A percentile compares a stretch with the other conserved stretches of the same genome.
Evolutionary conservation across 2,888 invertebrate genomes (phyloP).

Genomic region (Acleris sparsana): DNA sequence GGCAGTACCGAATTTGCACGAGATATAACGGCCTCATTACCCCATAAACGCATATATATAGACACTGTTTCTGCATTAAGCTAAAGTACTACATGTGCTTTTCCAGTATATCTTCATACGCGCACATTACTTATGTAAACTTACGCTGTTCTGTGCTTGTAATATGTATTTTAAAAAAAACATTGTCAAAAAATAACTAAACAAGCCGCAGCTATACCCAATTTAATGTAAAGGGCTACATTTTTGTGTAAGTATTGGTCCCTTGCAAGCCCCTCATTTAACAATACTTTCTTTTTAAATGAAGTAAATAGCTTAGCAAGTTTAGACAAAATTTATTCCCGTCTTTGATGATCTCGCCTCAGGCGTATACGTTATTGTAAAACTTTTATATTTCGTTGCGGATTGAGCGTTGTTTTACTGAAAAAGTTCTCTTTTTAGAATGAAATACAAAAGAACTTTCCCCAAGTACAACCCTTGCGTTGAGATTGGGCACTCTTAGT

Average conservation of each 20-base stretch:
- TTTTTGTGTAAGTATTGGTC: slow-evolving; percentile 35
- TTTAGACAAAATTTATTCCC: slow-evolving; percentile 65
- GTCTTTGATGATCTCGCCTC: slow-evolving; percentile 71
- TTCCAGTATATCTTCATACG: slow-evolving; percentile 38
- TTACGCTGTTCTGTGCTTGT: slow-evolving; percentile 1
- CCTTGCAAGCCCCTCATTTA: slow-evolving; percentile 49
- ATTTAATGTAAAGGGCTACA: slow-evolving; percentile 2
- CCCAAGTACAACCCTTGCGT: slow-evolving; percentile 72
- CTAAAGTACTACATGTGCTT: slow-evolving; percentile 57
- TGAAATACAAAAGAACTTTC: slow-evolving; percentile 79
- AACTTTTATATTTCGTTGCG: slow-evolving; percentile 81
- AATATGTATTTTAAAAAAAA: not conserved
- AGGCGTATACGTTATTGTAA: slow-evolving; percentile 79
- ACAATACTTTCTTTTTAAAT: slow-evolving; percentile 47
- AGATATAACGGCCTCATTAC: slow-evolving; percentile 73
- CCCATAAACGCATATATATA: slow-evolving; percentile 67
- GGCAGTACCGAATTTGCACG: slow-evolving; percentile 75
- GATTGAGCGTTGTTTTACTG: slow-evolving; percentile 79
- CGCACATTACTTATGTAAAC: slow-evolving; percentile 10
- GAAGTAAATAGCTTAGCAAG: slow-evolving; percentile 58
- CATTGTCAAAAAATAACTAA: not conserved
- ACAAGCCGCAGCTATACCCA: not conserved
- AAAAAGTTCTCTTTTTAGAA: slow-evolving; percentile 77
- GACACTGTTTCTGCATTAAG: slow-evolving; percentile 79
- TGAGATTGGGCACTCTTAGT: slow-evolving; percentile 66